Base-by-base conservation (phyloP, 2,113 vertebrate species). In the Pseudopipra pipra region DNA sequence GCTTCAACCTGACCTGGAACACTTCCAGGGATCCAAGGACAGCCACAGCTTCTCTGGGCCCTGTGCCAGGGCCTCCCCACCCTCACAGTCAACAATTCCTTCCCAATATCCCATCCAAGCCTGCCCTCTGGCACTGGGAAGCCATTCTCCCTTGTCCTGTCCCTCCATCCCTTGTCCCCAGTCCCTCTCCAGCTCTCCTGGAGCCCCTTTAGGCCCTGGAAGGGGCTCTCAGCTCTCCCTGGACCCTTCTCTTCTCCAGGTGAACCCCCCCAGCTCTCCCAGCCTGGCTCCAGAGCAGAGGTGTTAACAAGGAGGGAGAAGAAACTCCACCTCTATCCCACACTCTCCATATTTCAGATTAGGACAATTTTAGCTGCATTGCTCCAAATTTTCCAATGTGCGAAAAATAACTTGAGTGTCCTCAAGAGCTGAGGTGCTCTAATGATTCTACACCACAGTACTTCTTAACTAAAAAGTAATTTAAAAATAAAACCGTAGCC, bases 401-500 rank as follows among this genome's bases (percentile, higher is more conserved):
- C 86, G 85, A 93, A 95, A 93, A 94, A 90, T 90, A 92, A 86
- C 80, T 89, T 16, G 82, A 94, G 79, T 52, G 28, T 90, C 68
- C 92, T 68, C 58, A 90, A 88, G 61, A 90, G 83, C 68, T 54
- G 84, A 93, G 92, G 82, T 81, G 68, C 5, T 43, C 70, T 81
- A 77, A 85, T 65, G 90, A 90, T 93, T 63, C 74, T 59, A 88
- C 61, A 88, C 59, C 68, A 83, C 20, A 65, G 85, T 18, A 63
- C 39, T 85, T 75, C 88, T 91, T 41, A 83, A 95, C 90, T 81
- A 86, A 90, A 89, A 92, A 92, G 56, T 86, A 77, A 94, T 74
- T 96, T 90, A 92, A 96, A 96, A 96, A 94, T 96, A 95, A 96
- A 95, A 93, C 80, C 20, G 95, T 96, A 94, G 79, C 54, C 88